Conservation (phyloP, 2,888 invertebrate genomes). For the Myopa testacea region DNA sequence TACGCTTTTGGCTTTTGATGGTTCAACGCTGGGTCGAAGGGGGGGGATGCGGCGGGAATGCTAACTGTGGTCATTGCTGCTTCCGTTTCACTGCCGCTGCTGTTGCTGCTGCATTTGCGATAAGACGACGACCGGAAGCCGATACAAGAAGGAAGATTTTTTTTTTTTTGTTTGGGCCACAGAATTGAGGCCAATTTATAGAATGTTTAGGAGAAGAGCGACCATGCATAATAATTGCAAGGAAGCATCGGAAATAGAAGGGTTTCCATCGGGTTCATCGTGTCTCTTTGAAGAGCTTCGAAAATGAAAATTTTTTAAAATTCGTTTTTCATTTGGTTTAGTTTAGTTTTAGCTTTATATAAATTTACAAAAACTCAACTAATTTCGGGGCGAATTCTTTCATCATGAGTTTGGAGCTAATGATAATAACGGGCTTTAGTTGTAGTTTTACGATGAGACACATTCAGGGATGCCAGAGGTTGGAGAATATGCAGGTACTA, state of each 20-base stretch:
- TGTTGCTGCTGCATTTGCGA: not conserved
- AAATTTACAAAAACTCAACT: not conserved
- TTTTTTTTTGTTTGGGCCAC: constrained; percentile 32
- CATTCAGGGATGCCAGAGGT: too few relatives aligned
- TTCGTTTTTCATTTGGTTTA: not conserved
- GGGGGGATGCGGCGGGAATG: not conserved
- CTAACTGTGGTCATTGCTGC: not conserved
- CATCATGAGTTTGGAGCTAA: too few relatives aligned
- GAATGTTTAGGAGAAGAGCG: constrained; percentile 53
- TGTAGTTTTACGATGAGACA: too few relatives aligned
- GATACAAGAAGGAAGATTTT: constrained; percentile 52
- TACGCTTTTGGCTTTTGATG: constrained; percentile 52
- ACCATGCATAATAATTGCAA: constrained; percentile 63
- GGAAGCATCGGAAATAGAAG: not conserved
- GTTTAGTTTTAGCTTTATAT: not conserved
- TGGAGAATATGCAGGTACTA: too few relatives aligned
- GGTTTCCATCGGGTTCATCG: too few relatives aligned
- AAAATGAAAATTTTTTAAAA: not conserved
- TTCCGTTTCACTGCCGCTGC: not conserved
- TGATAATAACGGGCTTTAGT: too few relatives aligned
- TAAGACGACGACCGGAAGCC: constrained; percentile 6
- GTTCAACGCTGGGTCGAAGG: not conserved
- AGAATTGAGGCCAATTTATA: constrained; percentile 41
- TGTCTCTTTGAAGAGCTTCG: too few relatives aligned
- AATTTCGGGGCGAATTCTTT: too few relatives aligned